Base-by-base conservation (phyloP, 1,140 invertebrate genomes). In the Drosophila erecta region DNA sequence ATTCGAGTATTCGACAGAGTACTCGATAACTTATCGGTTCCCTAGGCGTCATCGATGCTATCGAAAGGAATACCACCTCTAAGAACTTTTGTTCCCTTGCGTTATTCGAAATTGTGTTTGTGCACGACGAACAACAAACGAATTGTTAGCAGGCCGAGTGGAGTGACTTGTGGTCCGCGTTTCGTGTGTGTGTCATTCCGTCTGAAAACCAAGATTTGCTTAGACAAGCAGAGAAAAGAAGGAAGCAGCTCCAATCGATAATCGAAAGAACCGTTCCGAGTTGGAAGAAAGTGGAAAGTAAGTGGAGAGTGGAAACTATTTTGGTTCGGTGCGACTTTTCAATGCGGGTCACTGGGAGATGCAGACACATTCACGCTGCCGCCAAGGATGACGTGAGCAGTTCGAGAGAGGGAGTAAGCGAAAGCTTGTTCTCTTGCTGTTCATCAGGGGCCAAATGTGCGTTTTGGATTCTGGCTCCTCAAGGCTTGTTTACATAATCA, bases 401-500 rank as follows among this genome's bases (percentile, higher is more conserved):
- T 22, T 44, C 24, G 10, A 22, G 1, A 51, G 49, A 33, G 37
- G 20, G 24, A 41, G 37, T 11, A 1, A 51, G 49, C 33, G 37
- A 41, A 17, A 41, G 37, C 10, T 37, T 37, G 35, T 38, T 20
- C 53, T 20, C 37, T 24, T 41, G n/a, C 12, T 10, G n/a, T 27
- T n/a, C 41, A n/a, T n/a, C 5, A 30, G n/a, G 14, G 11, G 46
- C 33, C 30, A 6, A 50, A 66, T 43, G 46, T 43, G 60, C 15
- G 60, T 43, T 20, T 35, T 30, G 22, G 43, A 37, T 24, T n/a
- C 41, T 38, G n/a, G 30, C 20, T 37, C 37, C 43, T 49, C 43
- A 69, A 56, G 64, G 66, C 67, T 71, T 71, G 67, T 71, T 71
- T 71, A 70, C 67, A 71, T 71, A 71, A 71, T 70, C 67, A 40